Evolutionary conservation across 2,888 invertebrate species (phyloP).

Genomic region (Spisula subtruncata): DNA sequence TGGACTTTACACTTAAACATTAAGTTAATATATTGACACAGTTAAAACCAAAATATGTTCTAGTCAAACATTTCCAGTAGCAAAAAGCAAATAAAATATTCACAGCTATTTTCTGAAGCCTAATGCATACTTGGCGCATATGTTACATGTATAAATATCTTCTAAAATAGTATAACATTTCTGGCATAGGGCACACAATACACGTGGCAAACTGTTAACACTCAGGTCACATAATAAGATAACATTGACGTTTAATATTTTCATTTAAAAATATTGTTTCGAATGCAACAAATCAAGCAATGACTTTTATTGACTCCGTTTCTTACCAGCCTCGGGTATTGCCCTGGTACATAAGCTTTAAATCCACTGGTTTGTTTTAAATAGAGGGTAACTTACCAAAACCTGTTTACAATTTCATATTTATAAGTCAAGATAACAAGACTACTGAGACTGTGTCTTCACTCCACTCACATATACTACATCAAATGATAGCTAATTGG

Average conservation of each 20-base stretch:
- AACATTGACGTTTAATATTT: not conserved
- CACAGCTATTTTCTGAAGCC: not conserved
- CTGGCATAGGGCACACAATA: constrained; percentile 10
- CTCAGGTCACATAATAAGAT: not conserved
- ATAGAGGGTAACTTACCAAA: too few species aligned
- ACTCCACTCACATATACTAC: not conserved
- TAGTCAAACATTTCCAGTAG: not conserved
- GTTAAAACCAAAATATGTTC: not conserved
- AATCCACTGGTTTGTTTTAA: too few species aligned
- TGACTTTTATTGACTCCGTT: too few species aligned
- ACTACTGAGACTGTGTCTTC: not conserved
- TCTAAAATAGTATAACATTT: not conserved
- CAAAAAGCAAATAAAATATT: constrained; percentile 16
- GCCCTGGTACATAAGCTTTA: too few species aligned
- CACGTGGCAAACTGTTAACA: not conserved
- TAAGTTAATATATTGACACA: too few species aligned
- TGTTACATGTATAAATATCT: not conserved
- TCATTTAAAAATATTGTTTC: not conserved
- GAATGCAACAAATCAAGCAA: not conserved
- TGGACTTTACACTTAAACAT: too few species aligned
- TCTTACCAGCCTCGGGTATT: too few species aligned
- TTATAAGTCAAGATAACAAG: too few species aligned
- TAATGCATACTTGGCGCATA: not conserved
- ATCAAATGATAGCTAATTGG: not conserved
- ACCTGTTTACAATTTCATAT: too few species aligned